Evolutionary conservation across 2,113 vertebrate genomes (phyloP).

Genomic region (Rhinopomastus cyanomelas): DNA sequence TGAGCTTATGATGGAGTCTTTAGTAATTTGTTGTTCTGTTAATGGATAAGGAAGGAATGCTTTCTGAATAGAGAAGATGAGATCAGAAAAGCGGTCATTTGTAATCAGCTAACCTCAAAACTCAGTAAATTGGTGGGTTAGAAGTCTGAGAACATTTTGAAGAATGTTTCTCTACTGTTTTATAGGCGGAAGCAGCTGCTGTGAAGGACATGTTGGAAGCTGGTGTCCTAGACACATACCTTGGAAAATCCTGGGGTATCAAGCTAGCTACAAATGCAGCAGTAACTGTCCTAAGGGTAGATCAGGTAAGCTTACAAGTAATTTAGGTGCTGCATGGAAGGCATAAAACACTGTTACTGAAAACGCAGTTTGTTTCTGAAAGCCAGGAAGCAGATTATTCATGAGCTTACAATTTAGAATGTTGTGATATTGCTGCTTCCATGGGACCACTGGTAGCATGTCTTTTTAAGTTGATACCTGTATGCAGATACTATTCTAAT

Average conservation of each 20-base stretch:
- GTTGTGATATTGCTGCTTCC: background rate
- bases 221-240: conserved; percentile 87
- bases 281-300: conserved; percentile 92
- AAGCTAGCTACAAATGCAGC: conserved; percentile 95
- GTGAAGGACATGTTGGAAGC: conserved; percentile 92
- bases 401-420: background rate
- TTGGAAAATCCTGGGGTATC: conserved; percentile 94
- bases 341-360: background rate
- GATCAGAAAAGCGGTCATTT: background rate
- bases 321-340: background rate
- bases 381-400: background rate
- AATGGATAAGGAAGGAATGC: background rate
- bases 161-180: background rate
- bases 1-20: background rate
- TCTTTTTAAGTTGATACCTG: background rate
- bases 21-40: background rate
- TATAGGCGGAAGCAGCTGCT: conserved; percentile 86
- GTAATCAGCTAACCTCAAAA: background rate
- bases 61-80: background rate
- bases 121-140: background rate
- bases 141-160: background rate
- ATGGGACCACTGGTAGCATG: background rate
- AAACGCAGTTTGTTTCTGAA: background rate
- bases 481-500: background rate
- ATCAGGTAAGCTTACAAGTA: conserved; percentile 82